These are phyloP conservation scores for Falco punctatus DNA, from an alignment of 2,113 vertebrate species.

Conservation along the genomic window DNA sequence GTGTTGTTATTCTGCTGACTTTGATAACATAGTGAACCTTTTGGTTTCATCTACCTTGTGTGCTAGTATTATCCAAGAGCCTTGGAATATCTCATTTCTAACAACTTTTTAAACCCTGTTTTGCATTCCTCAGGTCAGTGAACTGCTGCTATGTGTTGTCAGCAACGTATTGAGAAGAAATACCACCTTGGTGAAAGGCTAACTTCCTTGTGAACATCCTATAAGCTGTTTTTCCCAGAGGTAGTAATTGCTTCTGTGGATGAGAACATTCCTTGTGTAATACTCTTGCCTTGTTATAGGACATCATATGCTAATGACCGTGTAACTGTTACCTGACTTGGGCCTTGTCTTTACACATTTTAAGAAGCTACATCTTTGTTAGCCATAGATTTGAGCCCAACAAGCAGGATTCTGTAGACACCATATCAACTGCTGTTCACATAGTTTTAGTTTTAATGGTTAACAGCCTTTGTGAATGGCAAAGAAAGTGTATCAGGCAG, in stretches of 20 bases:
- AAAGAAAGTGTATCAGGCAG: background rate
- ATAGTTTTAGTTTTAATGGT: background rate
- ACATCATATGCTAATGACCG: background rate
- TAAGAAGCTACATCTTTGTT: background rate
- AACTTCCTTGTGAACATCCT: background rate
- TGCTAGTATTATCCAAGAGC: background rate
- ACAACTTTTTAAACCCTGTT: background rate
- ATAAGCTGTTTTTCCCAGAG: background rate
- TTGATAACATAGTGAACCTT: background rate
- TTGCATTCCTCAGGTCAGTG: background rate
- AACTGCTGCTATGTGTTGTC: background rate
- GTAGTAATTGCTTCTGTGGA: background rate
- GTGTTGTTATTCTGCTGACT: background rate
- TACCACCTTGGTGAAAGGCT: background rate
- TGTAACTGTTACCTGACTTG: background rate
- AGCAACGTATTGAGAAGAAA: background rate
- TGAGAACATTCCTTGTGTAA: background rate
- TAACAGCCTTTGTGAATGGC: background rate
- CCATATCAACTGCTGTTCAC: background rate
- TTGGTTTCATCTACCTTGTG: background rate
- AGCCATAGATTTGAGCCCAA: background rate
- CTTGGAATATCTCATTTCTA: background rate
- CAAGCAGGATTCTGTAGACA: background rate
- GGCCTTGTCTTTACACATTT: background rate
- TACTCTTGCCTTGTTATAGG: background rate